phyloP scores from a whole-genome alignment of 1,140 invertebrate genomes.

The Ganaspis sp. region DNA sequence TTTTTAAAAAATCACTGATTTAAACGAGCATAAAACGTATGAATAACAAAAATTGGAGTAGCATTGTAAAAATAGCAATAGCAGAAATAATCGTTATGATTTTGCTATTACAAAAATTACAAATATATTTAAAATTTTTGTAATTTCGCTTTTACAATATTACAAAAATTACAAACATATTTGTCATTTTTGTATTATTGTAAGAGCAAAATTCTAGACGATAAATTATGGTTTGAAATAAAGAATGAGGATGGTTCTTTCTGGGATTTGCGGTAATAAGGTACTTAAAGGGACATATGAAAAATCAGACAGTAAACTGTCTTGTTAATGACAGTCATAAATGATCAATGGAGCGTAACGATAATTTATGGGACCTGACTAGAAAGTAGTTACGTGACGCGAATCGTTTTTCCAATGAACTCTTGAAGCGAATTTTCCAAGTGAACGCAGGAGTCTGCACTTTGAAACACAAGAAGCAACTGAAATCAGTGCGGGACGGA shows the following conservation, averaged over 20 bases:
- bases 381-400: not conserved
- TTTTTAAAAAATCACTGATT: not conserved
- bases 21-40: not conserved
- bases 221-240: too few species aligned
- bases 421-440: slow-evolving; percentile 20
- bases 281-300: not conserved
- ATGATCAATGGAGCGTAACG: slow-evolving; percentile 13
- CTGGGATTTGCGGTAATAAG: too few species aligned
- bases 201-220: too few species aligned
- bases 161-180: too few species aligned
- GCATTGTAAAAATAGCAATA: too few species aligned
- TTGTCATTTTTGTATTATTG: too few species aligned
- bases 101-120: too few species aligned
- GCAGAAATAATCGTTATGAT: too few species aligned
- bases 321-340: slow-evolving; percentile 5
- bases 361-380: slow-evolving; percentile 10
- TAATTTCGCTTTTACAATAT: too few species aligned
- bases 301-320: slow-evolving; percentile 3
- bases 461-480: slow-evolving; percentile 15
- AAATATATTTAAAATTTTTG: too few species aligned
- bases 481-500: not conserved
- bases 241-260: too few species aligned
- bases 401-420: slow-evolving; percentile 15
- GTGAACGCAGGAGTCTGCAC: slow-evolving; percentile 3
- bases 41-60: not conserved